phyloP scores from a whole-genome alignment of 2,888 invertebrate species.

The Choristoneura rosaceana region DNA sequence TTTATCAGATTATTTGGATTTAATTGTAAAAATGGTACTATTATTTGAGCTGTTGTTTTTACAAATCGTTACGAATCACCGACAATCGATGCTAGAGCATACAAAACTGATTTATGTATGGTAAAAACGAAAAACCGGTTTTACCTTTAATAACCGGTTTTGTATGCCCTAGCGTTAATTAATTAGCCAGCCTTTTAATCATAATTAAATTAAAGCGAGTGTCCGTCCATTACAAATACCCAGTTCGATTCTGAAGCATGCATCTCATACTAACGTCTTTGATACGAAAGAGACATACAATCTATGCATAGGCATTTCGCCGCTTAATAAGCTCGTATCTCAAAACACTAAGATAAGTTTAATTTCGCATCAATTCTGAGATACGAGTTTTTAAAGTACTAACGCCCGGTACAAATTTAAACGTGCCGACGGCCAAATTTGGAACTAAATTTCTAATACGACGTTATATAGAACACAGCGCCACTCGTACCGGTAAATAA shows the following conservation, averaged over 20 bases:
- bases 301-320: neutral
- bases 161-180: too few relatives aligned
- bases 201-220: neutral
- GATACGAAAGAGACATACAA: neutral
- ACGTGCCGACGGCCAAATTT: too few relatives aligned
- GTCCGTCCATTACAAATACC: neutral
- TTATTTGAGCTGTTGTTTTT: constrained; percentile 13
- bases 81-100: too few relatives aligned
- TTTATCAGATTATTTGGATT: constrained; percentile 8
- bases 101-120: neutral
- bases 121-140: too few relatives aligned
- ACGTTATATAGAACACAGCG: neutral
- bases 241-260: neutral
- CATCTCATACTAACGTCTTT: neutral
- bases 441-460: neutral
- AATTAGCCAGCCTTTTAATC: neutral
- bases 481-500: neutral
- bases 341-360: too few relatives aligned
- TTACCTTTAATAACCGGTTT: too few relatives aligned
- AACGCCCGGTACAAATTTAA: too few relatives aligned
- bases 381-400: too few relatives aligned
- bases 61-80: neutral
- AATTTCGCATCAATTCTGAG: too few relatives aligned
- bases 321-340: too few relatives aligned
- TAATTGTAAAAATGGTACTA: constrained; percentile 6